These are phyloP conservation scores for Calosoma granatense DNA, from an alignment of 1,140 invertebrate species.

Conservation along the genomic window DNA sequence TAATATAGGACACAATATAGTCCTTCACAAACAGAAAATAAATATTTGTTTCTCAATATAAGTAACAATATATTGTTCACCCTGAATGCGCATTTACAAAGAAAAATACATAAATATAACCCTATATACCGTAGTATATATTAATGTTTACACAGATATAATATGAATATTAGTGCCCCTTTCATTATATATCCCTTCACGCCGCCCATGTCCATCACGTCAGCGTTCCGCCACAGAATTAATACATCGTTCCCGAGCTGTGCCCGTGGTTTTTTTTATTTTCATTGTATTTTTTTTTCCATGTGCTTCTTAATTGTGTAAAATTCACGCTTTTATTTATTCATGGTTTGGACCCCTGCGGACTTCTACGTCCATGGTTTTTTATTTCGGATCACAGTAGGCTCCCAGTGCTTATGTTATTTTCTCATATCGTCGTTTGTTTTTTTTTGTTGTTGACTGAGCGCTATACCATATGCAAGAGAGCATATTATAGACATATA, in stretches of 20 bases:
- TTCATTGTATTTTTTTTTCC: constrained; percentile 30
- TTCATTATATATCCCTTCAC: too few relatives aligned
- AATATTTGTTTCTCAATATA: too few relatives aligned
- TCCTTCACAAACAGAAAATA: too few relatives aligned
- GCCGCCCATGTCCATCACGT: constrained; percentile 17
- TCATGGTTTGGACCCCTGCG: constrained; percentile 31
- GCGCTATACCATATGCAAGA: constrained; percentile 12
- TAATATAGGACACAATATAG: too few relatives aligned
- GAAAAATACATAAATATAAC: too few relatives aligned
- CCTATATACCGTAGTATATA: too few relatives aligned
- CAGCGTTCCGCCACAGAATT: constrained; percentile 32
- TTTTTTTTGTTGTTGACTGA: constrained; percentile 10
- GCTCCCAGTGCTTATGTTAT: constrained; percentile 13
- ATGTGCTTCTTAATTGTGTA: constrained; percentile 36
- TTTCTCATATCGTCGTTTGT: neutral
- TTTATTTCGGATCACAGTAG: constrained; percentile 20
- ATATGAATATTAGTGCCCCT: too few relatives aligned
- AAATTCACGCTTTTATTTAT: constrained; percentile 37
- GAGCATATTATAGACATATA: neutral
- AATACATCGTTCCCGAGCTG: constrained; percentile 20
- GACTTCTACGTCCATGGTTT: constrained; percentile 16
- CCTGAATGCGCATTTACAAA: too few relatives aligned
- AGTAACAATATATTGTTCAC: too few relatives aligned
- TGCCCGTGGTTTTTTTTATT: neutral
- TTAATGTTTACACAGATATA: too few relatives aligned